phyloP scores from a whole-genome alignment of 2,888 invertebrate genomes.

The Nemurella pictetii region DNA sequence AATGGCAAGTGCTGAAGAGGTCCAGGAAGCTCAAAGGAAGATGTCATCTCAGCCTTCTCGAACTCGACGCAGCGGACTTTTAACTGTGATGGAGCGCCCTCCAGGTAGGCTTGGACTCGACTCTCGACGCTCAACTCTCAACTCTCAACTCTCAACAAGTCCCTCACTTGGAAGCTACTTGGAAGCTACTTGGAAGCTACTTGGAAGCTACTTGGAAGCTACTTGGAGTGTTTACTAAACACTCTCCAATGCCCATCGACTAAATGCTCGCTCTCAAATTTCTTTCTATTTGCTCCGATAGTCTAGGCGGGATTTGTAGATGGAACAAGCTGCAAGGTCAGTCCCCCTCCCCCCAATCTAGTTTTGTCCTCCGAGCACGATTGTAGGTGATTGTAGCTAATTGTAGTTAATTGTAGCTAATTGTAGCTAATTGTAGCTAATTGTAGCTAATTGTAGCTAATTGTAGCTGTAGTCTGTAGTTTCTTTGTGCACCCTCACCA shows the following conservation, averaged over 20 bases:
- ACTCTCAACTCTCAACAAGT: too few relatives aligned
- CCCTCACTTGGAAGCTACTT: too few relatives aligned
- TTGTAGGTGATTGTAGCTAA: neutral
- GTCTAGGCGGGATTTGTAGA: neutral
- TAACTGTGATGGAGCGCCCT: slow-evolving; percentile 83
- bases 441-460: neutral
- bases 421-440: neutral
- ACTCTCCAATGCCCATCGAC: too few relatives aligned
- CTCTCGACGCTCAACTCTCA: too few relatives aligned
- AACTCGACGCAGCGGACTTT: slow-evolving; percentile 77
- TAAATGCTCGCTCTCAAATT: too few relatives aligned
- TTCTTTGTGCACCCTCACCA: neutral
- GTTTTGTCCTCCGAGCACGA: too few relatives aligned
- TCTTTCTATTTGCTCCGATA: neutral
- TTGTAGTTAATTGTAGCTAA: too few relatives aligned
- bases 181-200: too few relatives aligned
- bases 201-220: too few relatives aligned
- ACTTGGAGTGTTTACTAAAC: too few relatives aligned
- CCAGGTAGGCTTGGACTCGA: too few relatives aligned
- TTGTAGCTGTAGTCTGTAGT: neutral
- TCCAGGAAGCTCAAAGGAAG: slow-evolving; percentile 57
- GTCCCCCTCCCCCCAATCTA: too few relatives aligned
- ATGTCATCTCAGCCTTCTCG: slow-evolving; percentile 54
- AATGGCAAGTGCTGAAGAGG: slow-evolving; percentile 65
- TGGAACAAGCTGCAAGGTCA: neutral